Evolutionary conservation across 1,140 invertebrate species (phyloP), one percentile per base, ranked within the genome.

Genomic region (Zaprionus davidi): DNA sequence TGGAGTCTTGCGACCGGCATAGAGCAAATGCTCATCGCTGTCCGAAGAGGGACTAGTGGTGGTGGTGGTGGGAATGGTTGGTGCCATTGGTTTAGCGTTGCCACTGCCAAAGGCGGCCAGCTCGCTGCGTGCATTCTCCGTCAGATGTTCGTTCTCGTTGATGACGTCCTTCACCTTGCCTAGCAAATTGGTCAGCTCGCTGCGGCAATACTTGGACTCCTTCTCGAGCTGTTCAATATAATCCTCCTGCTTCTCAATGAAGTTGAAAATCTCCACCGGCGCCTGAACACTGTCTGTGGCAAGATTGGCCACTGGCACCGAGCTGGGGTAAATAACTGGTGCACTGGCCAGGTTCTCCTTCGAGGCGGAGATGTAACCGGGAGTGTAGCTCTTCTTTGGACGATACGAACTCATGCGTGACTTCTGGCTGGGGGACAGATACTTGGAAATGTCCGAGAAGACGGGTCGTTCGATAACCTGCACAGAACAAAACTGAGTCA

Each of bases 191-290:
- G 95, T 94, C 6, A 97, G 88, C 91, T 97, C 96, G 46, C 96
- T 95, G 93, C 95, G 94, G 86, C 96, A 97, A 88, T 96, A 97
- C 76, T 95, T 95, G 51, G 96, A 96, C 92, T 97, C 96, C 76
- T 95, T 95, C 92, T 97, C 96, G 20, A 97, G 80, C 82, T 97
- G 96, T 60, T 97, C 95, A 31, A 97, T 97, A 75, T 97, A 97
- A 67, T 97, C 96, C 88, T 97, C 96, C 85, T 97, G 97, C 62
- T 96, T 95, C 91, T 97, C 95, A 24, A 97, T 96, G 78, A 97
- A 97, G 57, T 95, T 94, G 75, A 95, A 94, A 15, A 96, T 85
- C 88, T 96, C 95, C 9, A 82, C 82, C 0, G 92, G 91, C 6
- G 92, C 88, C 17, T 87, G 82, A 5, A 87, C 87, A 49, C 76